Evolutionary conservation across 2,113 vertebrate species (phyloP).

Genomic region (Cyanoderma ruficeps): DNA sequence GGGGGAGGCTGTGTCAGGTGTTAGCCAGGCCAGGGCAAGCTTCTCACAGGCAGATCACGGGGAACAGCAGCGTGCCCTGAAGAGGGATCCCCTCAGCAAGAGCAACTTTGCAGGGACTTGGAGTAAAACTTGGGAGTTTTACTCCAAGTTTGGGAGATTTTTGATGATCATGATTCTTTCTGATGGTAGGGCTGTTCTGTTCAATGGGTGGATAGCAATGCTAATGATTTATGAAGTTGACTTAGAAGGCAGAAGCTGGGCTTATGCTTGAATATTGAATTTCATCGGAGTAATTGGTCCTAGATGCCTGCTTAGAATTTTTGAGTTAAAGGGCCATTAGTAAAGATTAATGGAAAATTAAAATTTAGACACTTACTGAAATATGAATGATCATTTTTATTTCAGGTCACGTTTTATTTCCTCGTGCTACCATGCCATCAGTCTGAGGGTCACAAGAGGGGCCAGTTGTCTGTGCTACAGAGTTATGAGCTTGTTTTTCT

Average conservation of each 20-base stretch:
- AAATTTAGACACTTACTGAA: not conserved
- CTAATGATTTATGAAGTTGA: not conserved
- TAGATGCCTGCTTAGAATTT: not conserved
- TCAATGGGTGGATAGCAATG: not conserved
- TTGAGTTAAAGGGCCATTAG: not conserved
- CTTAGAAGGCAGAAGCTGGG: not conserved
- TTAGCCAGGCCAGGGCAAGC: not conserved
- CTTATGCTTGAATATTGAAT: not conserved
- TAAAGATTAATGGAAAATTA: not conserved
- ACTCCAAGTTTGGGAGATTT: not conserved
- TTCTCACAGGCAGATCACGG: rapidly evolving
- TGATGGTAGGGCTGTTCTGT: not conserved
- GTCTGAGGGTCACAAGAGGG: not conserved
- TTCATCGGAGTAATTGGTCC: not conserved
- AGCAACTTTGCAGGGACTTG: not conserved
- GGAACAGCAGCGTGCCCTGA: rapidly evolving
- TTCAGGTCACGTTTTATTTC: not conserved
- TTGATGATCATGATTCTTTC: not conserved
- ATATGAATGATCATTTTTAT: not conserved
- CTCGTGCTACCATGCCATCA: not conserved
- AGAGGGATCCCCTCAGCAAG: not conserved
- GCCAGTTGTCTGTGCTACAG: not conserved
- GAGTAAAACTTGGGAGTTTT: not conserved
- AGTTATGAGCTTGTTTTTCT: not conserved
- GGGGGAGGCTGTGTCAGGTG: not conserved